phyloP scores from a whole-genome alignment of 2,888 invertebrate genomes.

The Noctua janthina region DNA sequence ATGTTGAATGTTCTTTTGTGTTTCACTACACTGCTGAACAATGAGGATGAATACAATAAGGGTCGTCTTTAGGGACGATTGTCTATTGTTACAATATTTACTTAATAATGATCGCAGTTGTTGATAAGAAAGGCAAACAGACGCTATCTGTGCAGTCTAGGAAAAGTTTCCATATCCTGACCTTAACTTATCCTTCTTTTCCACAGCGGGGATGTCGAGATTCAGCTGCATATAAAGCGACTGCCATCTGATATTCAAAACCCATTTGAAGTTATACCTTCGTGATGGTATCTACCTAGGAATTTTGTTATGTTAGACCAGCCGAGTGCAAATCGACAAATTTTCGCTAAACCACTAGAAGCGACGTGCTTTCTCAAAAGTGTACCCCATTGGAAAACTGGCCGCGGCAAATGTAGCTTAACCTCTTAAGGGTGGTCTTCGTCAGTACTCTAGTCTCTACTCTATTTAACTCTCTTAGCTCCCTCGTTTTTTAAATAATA shows the following conservation, averaged over 20 bases:
- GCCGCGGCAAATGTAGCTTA: not conserved
- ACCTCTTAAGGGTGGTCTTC: not conserved
- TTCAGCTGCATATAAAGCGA: not conserved
- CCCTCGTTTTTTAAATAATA: not conserved
- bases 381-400: not conserved
- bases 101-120: not conserved
- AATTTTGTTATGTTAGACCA: not conserved
- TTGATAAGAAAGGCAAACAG: not conserved
- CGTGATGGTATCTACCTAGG: not conserved
- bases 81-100: not conserved
- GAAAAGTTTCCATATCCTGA: not conserved
- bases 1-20: slow-evolving; percentile 21
- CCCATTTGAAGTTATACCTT: not conserved
- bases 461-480: not conserved
- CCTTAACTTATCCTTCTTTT: not conserved
- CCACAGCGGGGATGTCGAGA: not conserved
- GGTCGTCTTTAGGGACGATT: not conserved
- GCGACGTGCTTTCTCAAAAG: not conserved
- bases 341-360: not conserved
- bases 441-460: not conserved
- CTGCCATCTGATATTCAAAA: not conserved
- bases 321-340: not conserved
- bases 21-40: not conserved
- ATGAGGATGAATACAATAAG: not conserved
- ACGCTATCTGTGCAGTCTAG: not conserved